A percentile compares a stretch with the other conserved stretches of the same genome.
phyloP scores from a whole-genome alignment of 1,140 invertebrate species.

The Agrypnia vestita region DNA sequence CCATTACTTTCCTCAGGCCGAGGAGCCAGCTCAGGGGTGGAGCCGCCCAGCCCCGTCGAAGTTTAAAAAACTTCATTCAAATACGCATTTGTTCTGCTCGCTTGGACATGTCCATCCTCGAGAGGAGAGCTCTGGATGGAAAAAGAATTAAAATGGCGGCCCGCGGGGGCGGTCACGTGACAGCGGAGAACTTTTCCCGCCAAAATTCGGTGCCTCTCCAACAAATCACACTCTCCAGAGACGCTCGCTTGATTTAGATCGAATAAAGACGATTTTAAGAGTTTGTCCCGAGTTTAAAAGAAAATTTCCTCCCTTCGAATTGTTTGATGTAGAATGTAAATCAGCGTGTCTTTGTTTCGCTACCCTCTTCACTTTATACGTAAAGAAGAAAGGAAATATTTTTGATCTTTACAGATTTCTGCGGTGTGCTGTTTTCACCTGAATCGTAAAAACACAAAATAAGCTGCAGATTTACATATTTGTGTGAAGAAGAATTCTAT shows the following conservation, averaged over 20 bases:
- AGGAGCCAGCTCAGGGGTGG: slow-evolving; percentile 18
- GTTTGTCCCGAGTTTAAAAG: slow-evolving; percentile 2
- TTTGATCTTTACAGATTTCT: too few relatives aligned
- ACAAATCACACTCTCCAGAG: slow-evolving; percentile 38
- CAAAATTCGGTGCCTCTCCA: slow-evolving; percentile 26
- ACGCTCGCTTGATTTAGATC: slow-evolving; percentile 30
- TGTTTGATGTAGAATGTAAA: neutral
- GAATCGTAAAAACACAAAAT: too few relatives aligned
- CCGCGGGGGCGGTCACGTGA: slow-evolving; percentile 31
- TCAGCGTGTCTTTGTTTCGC: neutral
- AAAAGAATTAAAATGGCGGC: slow-evolving; percentile 51
- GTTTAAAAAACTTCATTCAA: slow-evolving; percentile 44
- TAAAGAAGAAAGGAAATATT: too few relatives aligned
- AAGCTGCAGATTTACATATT: too few relatives aligned
- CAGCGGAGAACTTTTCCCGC: slow-evolving; percentile 36
- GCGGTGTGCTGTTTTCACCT: too few relatives aligned
- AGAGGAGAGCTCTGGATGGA: slow-evolving; percentile 19
- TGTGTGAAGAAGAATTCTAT: too few relatives aligned
- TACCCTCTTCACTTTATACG: too few relatives aligned
- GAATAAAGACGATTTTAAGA: slow-evolving; percentile 31
- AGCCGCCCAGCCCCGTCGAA: slow-evolving; percentile 21
- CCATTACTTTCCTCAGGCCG: slow-evolving; percentile 22
- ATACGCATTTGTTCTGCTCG: slow-evolving; percentile 56
- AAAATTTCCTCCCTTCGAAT: slow-evolving; percentile 6
- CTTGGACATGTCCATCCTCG: slow-evolving; percentile 50